phyloP scores from a whole-genome alignment of 1,140 invertebrate genomes.

The Carposina sasakii region DNA sequence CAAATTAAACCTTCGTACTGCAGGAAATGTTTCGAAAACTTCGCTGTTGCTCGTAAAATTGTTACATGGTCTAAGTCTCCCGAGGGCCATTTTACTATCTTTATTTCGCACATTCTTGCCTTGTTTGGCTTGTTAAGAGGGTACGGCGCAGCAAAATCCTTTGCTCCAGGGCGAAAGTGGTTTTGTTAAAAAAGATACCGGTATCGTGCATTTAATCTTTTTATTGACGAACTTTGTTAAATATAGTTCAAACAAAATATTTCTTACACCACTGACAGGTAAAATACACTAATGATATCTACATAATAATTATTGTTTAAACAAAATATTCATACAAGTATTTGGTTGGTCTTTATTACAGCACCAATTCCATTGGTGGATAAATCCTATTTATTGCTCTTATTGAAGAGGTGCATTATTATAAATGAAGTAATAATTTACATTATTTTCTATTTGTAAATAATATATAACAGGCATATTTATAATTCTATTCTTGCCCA shows the following conservation, averaged over 20 bases:
- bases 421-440: slow-evolving; percentile 59
- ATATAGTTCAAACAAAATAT: slow-evolving; percentile 66
- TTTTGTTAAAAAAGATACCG: no score
- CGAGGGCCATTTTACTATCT: no score
- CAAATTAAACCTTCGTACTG: no score
- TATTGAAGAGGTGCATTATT: slow-evolving; percentile 52
- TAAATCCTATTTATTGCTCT: slow-evolving; percentile 47
- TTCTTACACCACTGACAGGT: slow-evolving; percentile 64
- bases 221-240: slow-evolving; percentile 52
- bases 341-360: slow-evolving; percentile 67
- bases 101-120: no score
- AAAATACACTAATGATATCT: slow-evolving; percentile 63
- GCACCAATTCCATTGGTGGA: slow-evolving; percentile 60
- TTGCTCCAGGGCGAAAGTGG: no score
- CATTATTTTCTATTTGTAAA: slow-evolving; percentile 54
- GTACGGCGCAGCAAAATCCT: no score
- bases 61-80: no score
- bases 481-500: slow-evolving; percentile 89
- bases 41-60: no score
- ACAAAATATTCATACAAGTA: slow-evolving; percentile 65
- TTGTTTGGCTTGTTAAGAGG: no score
- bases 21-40: no score
- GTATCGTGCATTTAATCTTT: no score
- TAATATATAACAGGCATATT: slow-evolving; percentile 32
- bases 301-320: slow-evolving; percentile 53